Evolutionary conservation across 2,888 invertebrate genomes (phyloP).

Genomic region (Nowickia ferox): DNA sequence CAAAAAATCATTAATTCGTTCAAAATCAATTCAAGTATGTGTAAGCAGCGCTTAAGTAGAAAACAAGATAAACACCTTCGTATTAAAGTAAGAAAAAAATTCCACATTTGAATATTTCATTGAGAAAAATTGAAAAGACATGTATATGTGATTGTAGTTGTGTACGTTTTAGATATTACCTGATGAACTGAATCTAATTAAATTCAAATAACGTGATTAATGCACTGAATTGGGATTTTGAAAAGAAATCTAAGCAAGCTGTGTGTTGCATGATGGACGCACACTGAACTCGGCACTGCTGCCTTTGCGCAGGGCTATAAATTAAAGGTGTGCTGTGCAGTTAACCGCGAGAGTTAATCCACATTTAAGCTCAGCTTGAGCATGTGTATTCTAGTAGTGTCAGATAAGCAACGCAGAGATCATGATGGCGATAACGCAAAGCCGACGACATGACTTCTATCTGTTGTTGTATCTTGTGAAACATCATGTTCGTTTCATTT

Average conservation of each 20-base stretch:
- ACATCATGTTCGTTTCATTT: constrained; percentile 39
- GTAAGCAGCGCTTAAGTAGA: constrained; percentile 36
- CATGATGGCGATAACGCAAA: constrained; percentile 1
- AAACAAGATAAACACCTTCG: constrained; percentile 39
- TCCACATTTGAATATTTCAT: constrained; percentile 14
- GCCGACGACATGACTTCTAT: background rate
- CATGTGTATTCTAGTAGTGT: constrained; percentile 6
- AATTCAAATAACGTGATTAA: constrained; percentile 54
- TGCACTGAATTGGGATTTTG: background rate
- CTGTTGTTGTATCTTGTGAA: constrained; percentile 36
- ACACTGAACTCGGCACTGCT: background rate
- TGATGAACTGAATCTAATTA: constrained; percentile 54
- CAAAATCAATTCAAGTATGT: constrained; percentile 37
- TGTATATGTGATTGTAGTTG: background rate
- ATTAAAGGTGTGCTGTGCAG: constrained; percentile 49
- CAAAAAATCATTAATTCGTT: constrained; percentile 3
- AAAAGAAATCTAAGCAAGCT: constrained; percentile 21
- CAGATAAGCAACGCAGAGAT: constrained; percentile 4
- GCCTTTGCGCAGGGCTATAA: background rate
- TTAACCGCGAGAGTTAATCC: background rate
- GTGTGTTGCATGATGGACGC: background rate
- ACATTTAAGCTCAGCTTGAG: constrained; percentile 26
- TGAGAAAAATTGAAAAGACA: background rate
- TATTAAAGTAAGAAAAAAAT: background rate
- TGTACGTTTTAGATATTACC: background rate